Conservation (phyloP, 1,140 invertebrate genomes). For the Popillia japonica region DNA sequence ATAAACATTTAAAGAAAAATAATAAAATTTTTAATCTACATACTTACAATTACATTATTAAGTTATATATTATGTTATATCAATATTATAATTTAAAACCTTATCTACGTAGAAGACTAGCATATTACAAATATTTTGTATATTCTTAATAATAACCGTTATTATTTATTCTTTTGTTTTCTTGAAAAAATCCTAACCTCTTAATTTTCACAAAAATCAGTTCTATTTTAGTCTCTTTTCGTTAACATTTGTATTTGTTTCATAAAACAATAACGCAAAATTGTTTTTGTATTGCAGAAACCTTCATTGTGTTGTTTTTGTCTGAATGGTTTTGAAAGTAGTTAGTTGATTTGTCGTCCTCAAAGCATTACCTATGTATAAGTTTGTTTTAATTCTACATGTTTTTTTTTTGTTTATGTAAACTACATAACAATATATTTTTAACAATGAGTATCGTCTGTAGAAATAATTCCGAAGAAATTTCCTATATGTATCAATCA, state of each 20-base stretch:
- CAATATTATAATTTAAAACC: conserved; percentile 19
- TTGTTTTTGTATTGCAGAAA: neutral
- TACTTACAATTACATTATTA: conserved; percentile 9
- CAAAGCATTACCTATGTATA: neutral
- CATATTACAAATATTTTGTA: conserved; percentile 38
- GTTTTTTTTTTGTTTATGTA: conserved; percentile 11
- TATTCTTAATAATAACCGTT: conserved; percentile 23
- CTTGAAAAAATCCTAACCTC: conserved; percentile 33
- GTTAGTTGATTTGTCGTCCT: neutral
- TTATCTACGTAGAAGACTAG: conserved; percentile 37
- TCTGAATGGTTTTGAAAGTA: neutral
- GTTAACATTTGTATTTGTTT: neutral
- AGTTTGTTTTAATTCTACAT: conserved; percentile 13
- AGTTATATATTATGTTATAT: neutral
- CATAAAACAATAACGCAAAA: neutral
- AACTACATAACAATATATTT: conserved; percentile 34
- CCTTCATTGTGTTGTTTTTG: neutral
- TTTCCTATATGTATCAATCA: neutral
- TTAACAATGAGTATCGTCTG: conserved; percentile 14
- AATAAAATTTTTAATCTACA: neutral
- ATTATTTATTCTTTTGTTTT: conserved; percentile 21
- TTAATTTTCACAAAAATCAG: conserved; percentile 32
- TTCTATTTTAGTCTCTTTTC: conserved; percentile 16
- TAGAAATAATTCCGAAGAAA: neutral
- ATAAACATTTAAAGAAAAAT: neutral